Evolutionary conservation across 2,797 vertebrate species (phyloP).

Genomic region (Eulemur albifrons): DNA sequence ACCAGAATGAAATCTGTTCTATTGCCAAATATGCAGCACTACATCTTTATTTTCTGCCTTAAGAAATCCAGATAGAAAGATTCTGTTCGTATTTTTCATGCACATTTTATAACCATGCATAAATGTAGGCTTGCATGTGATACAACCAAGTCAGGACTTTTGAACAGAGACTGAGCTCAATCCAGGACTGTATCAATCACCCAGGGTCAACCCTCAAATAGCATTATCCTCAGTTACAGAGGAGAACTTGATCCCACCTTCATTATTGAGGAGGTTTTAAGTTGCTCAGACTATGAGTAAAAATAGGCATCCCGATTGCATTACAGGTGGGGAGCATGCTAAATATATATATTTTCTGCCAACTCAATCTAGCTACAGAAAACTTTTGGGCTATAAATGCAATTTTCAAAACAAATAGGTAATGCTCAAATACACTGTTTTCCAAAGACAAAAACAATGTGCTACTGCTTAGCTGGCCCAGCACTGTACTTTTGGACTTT

Average conservation of each 20-base stretch:
- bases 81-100: neutral
- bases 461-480: neutral
- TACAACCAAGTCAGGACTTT: neutral
- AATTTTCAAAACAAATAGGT: constrained; percentile 39
- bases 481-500: neutral
- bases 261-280: constrained; percentile 74
- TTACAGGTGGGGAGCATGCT: constrained; percentile 22
- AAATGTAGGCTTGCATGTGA: neutral
- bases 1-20: constrained; percentile 1
- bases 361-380: constrained; percentile 43
- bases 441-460: neutral
- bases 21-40: neutral
- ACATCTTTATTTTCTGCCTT: neutral
- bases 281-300: constrained; percentile 53
- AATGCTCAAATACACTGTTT: neutral
- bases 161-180: neutral
- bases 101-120: neutral
- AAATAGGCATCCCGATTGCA: constrained; percentile 59
- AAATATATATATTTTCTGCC: neutral
- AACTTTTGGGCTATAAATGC: constrained; percentile 38
- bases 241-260: constrained; percentile 48
- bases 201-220: neutral
- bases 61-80: constrained; percentile 37
- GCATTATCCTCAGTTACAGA: constrained; percentile 39
- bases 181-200: neutral